Evolutionary conservation across 1,140 invertebrate species (phyloP), one percentile per base, ranked within the genome.

Genomic region (Leucophenga varia): DNA sequence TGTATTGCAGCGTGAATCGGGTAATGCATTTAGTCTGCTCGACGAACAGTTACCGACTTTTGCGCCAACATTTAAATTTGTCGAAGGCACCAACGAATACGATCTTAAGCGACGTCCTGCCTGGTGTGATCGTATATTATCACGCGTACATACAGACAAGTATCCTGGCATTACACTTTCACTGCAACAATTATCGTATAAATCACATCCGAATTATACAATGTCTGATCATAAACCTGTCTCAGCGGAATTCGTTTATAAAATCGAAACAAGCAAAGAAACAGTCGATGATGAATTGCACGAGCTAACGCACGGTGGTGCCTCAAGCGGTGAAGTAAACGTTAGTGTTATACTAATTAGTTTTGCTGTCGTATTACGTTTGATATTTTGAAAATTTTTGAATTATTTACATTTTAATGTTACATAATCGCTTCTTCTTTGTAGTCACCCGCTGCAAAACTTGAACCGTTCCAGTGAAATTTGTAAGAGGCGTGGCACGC

Each of bases 171-270:
- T 74, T 40, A 77, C 77, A 30, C 70, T 82, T 3, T 72, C 68
- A 47, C 88, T 97, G 37, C 77, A 79, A 37, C 91, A 93, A 67
- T 50, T 87, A 14, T 80, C 79, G 10, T 99, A 98, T 75, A 80
- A 86, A 69, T 94, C 91, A 72, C 91, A 97, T 79, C 85, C 88
- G 45, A 79, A 83, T 39, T 79, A 97, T 21, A 87, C 86, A 61
- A 89, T 97, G 35, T 97, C 94, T 75, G 97, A 99, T 79, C 97
- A 99, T 70, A 98, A 98, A 78, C 96, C 97, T 43, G 95, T 99
- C 9, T 91, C 89, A 59, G 85, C 90, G n/a, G 72, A 91, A 36
- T 98, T 98, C 36, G 56, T 45, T 30, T 72, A 59, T 39, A 61
- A 55, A 47, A 63, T 72, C 17, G 63, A 72, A 34, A 30, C 61